Evolutionary conservation across 2,888 invertebrate genomes (phyloP).

Genomic region (Pandemis corylana): DNA sequence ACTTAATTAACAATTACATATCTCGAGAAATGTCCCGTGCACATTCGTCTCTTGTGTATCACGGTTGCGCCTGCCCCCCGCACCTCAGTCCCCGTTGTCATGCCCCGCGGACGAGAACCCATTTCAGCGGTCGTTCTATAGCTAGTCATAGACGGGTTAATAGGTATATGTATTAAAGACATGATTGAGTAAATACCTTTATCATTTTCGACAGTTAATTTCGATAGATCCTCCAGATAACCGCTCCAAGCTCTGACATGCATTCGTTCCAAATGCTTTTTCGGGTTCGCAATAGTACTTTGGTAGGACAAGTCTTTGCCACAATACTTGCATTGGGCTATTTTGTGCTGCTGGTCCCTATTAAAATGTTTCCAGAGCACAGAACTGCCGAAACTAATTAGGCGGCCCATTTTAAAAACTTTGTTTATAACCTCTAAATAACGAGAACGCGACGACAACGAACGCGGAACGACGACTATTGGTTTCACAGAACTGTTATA

Average conservation of each 20-base stretch:
- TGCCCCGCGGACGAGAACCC: too few relatives aligned
- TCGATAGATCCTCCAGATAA: too few relatives aligned
- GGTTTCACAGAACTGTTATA: background rate
- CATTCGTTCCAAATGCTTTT: conserved; percentile 40
- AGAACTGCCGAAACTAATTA: background rate
- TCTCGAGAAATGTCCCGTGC: too few relatives aligned
- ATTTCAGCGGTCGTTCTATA: too few relatives aligned
- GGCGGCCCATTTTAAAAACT: conserved; percentile 9
- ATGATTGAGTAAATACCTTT: too few relatives aligned
- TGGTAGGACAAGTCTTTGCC: conserved; percentile 43
- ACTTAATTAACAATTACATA: too few relatives aligned
- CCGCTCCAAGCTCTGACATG: conserved; percentile 5
- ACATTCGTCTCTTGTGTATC: too few relatives aligned
- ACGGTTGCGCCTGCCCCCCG: too few relatives aligned
- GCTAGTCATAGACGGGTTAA: too few relatives aligned
- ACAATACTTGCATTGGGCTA: conserved; percentile 46
- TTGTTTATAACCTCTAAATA: conserved; percentile 3
- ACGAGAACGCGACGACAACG: background rate
- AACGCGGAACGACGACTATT: conserved; percentile 5
- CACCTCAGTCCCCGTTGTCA: too few relatives aligned
- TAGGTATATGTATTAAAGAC: too few relatives aligned
- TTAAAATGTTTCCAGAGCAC: conserved; percentile 44
- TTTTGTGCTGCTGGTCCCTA: conserved; percentile 1
- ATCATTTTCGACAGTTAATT: too few relatives aligned
- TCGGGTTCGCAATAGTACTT: conserved; percentile 45